Percentiles rank a stretch among this genome's conserved stretches.
Conservation (phyloP, 2,113 vertebrate species). For the Chionodraco myersi region DNA sequence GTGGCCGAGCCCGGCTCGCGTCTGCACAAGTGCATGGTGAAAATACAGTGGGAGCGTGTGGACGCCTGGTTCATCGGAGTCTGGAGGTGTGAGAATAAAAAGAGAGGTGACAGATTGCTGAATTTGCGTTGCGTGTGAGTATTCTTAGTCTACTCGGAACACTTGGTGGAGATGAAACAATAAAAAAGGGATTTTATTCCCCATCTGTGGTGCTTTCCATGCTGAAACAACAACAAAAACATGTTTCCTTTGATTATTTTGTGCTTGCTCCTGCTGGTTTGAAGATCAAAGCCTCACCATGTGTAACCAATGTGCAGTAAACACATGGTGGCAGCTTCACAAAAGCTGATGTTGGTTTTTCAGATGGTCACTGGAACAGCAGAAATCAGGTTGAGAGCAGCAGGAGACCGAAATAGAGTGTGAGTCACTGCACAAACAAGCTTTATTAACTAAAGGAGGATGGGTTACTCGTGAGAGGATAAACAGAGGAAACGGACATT, state of each 20-base stretch:
- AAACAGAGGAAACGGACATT: constrained; percentile 50
- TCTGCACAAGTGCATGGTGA: constrained; percentile 93
- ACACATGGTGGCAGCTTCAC: constrained; percentile 54
- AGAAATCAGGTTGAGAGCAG: constrained; percentile 53
- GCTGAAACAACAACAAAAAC: constrained; percentile 53
- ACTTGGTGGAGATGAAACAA: background rate
- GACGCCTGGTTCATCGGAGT: constrained; percentile 98
- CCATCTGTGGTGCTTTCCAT: constrained; percentile 32
- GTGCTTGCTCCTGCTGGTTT: constrained; percentile 38
- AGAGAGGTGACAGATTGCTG: background rate
- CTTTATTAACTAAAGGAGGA: constrained; percentile 47
- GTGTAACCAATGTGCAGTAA: constrained; percentile 53
- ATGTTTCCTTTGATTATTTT: constrained; percentile 44
- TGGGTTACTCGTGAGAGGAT: constrained; percentile 31
- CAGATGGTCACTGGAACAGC: constrained; percentile 51
- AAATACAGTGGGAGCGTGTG: constrained; percentile 97
- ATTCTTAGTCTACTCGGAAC: constrained; percentile 1
- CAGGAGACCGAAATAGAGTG: constrained; percentile 57
- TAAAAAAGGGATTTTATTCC: background rate
- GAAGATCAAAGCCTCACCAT: constrained; percentile 60
- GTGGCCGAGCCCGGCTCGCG: constrained; percentile 92
- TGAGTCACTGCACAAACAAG: constrained; percentile 63
- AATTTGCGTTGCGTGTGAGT: background rate
- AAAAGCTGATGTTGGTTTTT: constrained; percentile 56
- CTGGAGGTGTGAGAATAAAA: constrained; percentile 72